Percentiles rank a stretch among this genome's conserved stretches.
phyloP scores from a whole-genome alignment of 2,888 invertebrate genomes.

The Diadegma fenestrale region DNA sequence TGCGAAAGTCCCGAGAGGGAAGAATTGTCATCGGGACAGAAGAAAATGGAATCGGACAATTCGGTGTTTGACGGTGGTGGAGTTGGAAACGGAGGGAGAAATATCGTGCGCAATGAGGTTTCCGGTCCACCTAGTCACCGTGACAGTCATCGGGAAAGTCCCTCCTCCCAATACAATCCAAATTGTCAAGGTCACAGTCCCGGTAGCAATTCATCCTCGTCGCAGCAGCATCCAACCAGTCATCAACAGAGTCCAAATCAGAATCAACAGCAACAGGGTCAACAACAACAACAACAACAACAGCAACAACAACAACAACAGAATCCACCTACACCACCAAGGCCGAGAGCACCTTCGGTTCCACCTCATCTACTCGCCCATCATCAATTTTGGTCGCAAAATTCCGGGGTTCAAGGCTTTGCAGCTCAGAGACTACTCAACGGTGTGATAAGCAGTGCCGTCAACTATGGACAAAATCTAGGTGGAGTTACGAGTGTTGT shows the following conservation, averaged over 20 bases:
- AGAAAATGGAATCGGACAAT: constrained; percentile 85
- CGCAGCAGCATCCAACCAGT: constrained; percentile 58
- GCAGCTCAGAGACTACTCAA: constrained; percentile 83
- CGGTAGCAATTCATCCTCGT: constrained; percentile 75
- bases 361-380: constrained; percentile 86
- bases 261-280: constrained; percentile 72
- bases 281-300: constrained; percentile 72
- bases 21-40: constrained; percentile 79
- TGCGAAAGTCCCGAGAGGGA: constrained; percentile 80
- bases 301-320: constrained; percentile 69
- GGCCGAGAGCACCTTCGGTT: constrained; percentile 85
- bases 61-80: constrained; percentile 87
- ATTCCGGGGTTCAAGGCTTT: constrained; percentile 81
- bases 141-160: constrained; percentile 79
- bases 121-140: constrained; percentile 77
- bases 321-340: constrained; percentile 74
- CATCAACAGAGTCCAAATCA: constrained; percentile 71
- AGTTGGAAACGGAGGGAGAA: constrained; percentile 78
- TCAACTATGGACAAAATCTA: constrained; percentile 81
- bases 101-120: constrained; percentile 72
- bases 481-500: constrained; percentile 76
- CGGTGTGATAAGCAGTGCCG: constrained; percentile 82
- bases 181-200: constrained; percentile 80
- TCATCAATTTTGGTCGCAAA: constrained; percentile 84
- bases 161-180: constrained; percentile 81